A percentile compares a stretch with the other conserved stretches of the same genome.
Conservation (phyloP, 2,888 invertebrate genomes). For the Copidosoma aretas region DNA sequence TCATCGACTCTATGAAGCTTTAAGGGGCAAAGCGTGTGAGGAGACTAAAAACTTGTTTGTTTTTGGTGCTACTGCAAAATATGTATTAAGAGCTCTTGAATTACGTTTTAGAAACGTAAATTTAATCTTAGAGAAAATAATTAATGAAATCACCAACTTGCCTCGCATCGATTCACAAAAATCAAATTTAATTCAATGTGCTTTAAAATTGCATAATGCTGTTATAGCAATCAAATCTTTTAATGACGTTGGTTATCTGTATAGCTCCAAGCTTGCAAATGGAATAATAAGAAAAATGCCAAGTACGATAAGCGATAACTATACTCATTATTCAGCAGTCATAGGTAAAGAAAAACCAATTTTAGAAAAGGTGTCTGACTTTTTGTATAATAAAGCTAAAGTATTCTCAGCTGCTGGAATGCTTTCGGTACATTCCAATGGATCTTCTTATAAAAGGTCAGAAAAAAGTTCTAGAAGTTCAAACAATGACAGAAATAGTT, state of each 20-base stretch:
- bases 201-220: slow-evolving; percentile 12
- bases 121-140: not conserved
- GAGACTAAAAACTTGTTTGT: not conserved
- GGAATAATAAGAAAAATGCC: not conserved
- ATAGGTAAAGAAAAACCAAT: too few relatives aligned
- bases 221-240: slow-evolving; percentile 21
- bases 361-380: too few relatives aligned
- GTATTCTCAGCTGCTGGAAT: too few relatives aligned
- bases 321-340: not conserved
- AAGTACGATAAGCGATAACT: not conserved
- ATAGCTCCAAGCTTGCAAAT: not conserved
- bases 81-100: slow-evolving; percentile 7
- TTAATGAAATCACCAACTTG: not conserved
- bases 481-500: too few relatives aligned
- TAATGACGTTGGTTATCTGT: not conserved
- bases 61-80: not conserved
- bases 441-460: too few relatives aligned
- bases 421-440: too few relatives aligned
- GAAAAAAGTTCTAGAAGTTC: too few relatives aligned
- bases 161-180: not conserved
- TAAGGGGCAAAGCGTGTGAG: slow-evolving; percentile 4
- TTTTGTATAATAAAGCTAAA: too few relatives aligned
- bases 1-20: slow-evolving; percentile 8
- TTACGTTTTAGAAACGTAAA: slow-evolving; percentile 2
- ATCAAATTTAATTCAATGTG: slow-evolving; percentile 6